Conservation (phyloP, 2,888 invertebrate species). For the Homarus gammarus region DNA sequence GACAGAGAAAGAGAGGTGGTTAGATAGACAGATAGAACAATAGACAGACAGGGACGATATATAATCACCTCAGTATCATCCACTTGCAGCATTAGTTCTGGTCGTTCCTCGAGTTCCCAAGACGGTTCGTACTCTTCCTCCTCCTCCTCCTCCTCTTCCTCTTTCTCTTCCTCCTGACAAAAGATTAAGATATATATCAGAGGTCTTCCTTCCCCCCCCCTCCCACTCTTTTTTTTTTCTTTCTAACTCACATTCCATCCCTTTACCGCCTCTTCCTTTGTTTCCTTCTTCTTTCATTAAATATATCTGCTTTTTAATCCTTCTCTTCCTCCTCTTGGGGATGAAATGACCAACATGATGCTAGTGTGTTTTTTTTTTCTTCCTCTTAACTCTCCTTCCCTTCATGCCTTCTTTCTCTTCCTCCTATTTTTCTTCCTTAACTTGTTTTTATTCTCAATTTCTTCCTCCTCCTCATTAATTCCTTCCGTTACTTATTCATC, state of each 20-base stretch:
- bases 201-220: too few relatives aligned
- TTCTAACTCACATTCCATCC: too few relatives aligned
- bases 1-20: background rate
- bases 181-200: background rate
- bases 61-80: constrained; percentile 45
- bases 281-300: too few relatives aligned
- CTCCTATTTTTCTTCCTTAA: background rate
- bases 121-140: constrained; percentile 56
- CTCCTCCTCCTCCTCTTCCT: constrained; percentile 30
- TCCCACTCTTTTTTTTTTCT: too few relatives aligned
- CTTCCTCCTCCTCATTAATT: too few relatives aligned
- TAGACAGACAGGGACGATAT: background rate
- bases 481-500: background rate
- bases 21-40: background rate
- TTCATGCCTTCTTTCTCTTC: too few relatives aligned
- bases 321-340: too few relatives aligned
- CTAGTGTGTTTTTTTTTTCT: too few relatives aligned
- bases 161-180: constrained; percentile 18
- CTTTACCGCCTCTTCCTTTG: too few relatives aligned
- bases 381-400: too few relatives aligned
- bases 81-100: constrained; percentile 49
- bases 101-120: constrained; percentile 52
- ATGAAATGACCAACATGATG: too few relatives aligned
- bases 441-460: background rate
- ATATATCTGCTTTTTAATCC: too few relatives aligned